A percentile compares a stretch with the other conserved stretches of the same genome.
Evolutionary conservation across 2,797 vertebrate genomes (phyloP).

Genomic region (Phalloptychus januarius): DNA sequence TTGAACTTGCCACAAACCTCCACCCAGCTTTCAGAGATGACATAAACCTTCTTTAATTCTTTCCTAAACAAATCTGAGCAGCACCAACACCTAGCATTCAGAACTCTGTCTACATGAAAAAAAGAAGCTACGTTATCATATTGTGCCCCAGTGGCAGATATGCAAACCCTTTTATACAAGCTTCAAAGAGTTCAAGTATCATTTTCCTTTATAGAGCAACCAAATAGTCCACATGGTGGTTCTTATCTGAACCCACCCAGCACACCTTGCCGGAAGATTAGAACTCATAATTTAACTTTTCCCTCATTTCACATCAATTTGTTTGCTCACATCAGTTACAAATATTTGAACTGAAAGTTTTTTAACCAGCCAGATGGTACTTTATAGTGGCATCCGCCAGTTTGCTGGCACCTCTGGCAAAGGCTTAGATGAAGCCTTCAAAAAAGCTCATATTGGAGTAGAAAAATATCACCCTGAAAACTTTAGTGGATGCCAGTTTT

Average conservation of each 20-base stretch:
- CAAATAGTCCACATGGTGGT: slow-evolving; percentile 37
- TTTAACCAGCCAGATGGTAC: not conserved
- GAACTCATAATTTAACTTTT: slow-evolving; percentile 30
- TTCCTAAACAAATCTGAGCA: slow-evolving; percentile 34
- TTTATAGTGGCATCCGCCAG: not conserved
- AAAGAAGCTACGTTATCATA: slow-evolving; percentile 26
- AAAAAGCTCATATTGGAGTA: not conserved
- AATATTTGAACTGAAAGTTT: slow-evolving; percentile 3
- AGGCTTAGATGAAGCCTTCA: not conserved
- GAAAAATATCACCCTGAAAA: not conserved
- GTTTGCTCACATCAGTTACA: slow-evolving; percentile 10
- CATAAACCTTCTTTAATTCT: slow-evolving; percentile 31
- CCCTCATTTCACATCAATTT: slow-evolving; percentile 25
- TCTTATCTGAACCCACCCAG: slow-evolving; percentile 50
- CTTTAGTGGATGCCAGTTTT: not conserved
- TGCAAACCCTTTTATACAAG: slow-evolving; percentile 34
- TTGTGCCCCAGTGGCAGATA: slow-evolving; percentile 27
- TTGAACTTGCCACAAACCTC: slow-evolving; percentile 58
- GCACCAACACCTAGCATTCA: slow-evolving; percentile 25
- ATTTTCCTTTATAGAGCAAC: slow-evolving; percentile 42
- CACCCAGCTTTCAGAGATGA: slow-evolving; percentile 62
- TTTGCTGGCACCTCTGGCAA: not conserved
- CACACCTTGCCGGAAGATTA: slow-evolving; percentile 49
- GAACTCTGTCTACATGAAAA: slow-evolving; percentile 32
- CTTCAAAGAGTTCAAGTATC: slow-evolving; percentile 42